Evolutionary conservation across 1,140 invertebrate species (phyloP).

Genomic region (Forficula auricularia): DNA sequence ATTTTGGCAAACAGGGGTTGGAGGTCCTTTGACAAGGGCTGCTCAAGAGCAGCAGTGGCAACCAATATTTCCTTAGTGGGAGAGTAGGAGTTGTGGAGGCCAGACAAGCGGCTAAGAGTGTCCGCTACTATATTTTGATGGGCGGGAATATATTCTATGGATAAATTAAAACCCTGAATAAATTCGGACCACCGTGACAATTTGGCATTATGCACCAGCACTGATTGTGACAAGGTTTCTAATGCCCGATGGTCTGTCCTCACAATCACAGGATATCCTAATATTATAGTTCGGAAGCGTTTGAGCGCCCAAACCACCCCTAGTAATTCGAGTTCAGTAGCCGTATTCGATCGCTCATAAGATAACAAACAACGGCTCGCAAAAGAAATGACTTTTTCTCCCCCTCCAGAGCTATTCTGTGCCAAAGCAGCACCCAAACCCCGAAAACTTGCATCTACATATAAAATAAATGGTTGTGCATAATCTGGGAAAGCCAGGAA

Average conservation of each 20-base stretch:
- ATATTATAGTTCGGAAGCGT: conserved; percentile 22
- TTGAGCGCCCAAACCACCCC: conserved; percentile 24
- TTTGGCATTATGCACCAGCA: conserved; percentile 20
- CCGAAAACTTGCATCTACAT: conserved; percentile 16
- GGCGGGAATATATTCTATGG: conserved; percentile 19
- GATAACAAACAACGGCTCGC: conserved; percentile 21
- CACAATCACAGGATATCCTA: conserved; percentile 22
- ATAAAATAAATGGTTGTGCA: conserved; percentile 12
- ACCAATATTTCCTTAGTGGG: too few relatives aligned
- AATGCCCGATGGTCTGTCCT: conserved; percentile 29
- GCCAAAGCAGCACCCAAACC: conserved; percentile 18
- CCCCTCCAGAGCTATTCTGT: conserved; percentile 11
- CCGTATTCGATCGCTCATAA: conserved; percentile 23
- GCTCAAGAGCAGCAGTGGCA: too few relatives aligned
- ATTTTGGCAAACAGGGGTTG: too few relatives aligned
- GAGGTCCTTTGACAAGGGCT: too few relatives aligned
- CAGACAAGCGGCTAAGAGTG: background rate
- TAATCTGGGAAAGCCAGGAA: conserved; percentile 13
- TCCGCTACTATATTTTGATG: conserved; percentile 9
- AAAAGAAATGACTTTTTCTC: conserved; percentile 20
- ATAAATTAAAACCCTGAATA: conserved; percentile 25
- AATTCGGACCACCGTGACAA: conserved; percentile 25
- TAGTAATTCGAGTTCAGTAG: conserved; percentile 26
- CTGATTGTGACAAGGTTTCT: conserved; percentile 24
- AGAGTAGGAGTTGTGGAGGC: too few relatives aligned